These are phyloP conservation scores for Watsonalla cultraria DNA, from an alignment of 2,888 invertebrate species.

Conservation along the genomic window DNA sequence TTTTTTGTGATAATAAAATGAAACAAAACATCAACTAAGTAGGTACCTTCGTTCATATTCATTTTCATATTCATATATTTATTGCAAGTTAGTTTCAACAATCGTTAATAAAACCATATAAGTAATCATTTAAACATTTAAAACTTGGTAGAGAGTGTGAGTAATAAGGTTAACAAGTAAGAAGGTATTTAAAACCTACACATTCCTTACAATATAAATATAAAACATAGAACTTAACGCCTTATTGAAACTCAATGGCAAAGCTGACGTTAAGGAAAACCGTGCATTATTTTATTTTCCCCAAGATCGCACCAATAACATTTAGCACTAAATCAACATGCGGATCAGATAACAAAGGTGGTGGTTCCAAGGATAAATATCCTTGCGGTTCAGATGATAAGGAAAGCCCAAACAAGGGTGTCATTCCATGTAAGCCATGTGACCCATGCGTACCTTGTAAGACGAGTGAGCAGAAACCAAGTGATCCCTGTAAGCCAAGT, in stretches of 20 bases:
- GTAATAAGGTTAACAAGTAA: no score
- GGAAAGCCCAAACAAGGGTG: not conserved
- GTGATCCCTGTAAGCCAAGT: not conserved
- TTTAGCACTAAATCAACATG: not conserved
- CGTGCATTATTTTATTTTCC: not conserved
- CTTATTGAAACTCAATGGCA: not conserved
- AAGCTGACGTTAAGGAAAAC: not conserved
- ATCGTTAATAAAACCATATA: no score
- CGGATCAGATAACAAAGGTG: slow-evolving; percentile 6
- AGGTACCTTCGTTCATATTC: no score
- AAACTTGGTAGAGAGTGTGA: no score
- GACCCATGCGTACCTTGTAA: not conserved
- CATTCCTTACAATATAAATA: not conserved
- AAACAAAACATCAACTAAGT: no score
- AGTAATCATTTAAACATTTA: no score
- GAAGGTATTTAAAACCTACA: not conserved
- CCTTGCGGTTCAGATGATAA: not conserved
- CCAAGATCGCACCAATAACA: not conserved
- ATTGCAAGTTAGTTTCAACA: no score
- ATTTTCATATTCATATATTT: no score
- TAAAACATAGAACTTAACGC: not conserved
- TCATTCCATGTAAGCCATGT: not conserved
- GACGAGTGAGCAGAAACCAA: not conserved
- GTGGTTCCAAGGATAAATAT: slow-evolving; percentile 1
- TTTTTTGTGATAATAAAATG: no score